These are phyloP conservation scores for Erynnis tages DNA, from an alignment of 2,888 invertebrate genomes.

Conservation along the genomic window DNA sequence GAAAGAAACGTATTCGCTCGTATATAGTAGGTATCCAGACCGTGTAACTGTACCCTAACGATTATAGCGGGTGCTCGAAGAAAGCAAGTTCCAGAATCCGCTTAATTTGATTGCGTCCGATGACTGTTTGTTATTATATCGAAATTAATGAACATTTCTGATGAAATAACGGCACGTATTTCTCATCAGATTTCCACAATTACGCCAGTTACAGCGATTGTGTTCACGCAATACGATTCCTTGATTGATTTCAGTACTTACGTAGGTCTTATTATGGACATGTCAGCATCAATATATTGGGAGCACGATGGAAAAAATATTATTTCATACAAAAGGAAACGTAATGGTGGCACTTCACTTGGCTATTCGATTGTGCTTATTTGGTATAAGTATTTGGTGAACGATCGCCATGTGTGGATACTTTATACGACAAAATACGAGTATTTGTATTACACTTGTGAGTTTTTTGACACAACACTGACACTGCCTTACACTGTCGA, in stretches of 20 bases:
- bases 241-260: not conserved
- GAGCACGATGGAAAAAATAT: not conserved
- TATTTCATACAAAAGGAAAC: not conserved
- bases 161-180: conserved; percentile 8
- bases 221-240: not conserved
- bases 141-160: conserved; percentile 1
- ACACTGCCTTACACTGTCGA: no score
- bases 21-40: no score
- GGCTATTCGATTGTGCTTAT: no score
- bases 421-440: no score
- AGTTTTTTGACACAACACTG: no score
- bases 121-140: conserved; percentile 54
- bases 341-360: no score
- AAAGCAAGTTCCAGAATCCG: conserved; percentile 57
- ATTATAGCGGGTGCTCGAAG: conserved; percentile 34
- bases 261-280: not conserved
- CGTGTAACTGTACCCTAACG: no score
- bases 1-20: no score
- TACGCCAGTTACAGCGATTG: conserved; percentile 2
- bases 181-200: not conserved
- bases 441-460: no score
- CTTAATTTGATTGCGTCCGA: conserved; percentile 66
- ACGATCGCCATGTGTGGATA: no score
- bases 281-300: conserved; percentile 1
- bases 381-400: no score